A percentile compares a stretch with the other conserved stretches of the same genome.
Conservation (phyloP, 2,797 vertebrate species). For the Epinephelus coioides region DNA sequence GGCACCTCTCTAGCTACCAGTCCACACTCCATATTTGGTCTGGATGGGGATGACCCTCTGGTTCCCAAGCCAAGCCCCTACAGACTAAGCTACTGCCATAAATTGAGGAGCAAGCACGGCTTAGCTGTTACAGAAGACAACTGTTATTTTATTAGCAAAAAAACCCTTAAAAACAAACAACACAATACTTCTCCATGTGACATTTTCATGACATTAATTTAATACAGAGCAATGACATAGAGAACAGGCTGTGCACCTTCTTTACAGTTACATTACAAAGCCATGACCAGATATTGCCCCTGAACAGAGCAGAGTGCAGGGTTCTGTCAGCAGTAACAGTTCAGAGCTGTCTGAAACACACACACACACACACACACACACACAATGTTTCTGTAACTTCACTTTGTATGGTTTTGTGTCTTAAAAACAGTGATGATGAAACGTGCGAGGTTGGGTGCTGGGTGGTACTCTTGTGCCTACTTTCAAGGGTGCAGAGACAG, state of each 20-base stretch:
- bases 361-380: background rate
- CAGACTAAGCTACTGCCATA: too few species aligned
- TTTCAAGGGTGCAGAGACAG: too few species aligned
- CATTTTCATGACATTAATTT: conserved; percentile 7
- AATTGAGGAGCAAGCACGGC: too few species aligned
- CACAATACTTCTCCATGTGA: background rate
- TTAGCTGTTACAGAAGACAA: background rate
- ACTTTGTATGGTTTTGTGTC: conserved; percentile 58
- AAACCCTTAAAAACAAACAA: background rate
- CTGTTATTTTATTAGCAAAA: conserved; percentile 9
- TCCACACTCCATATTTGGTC: too few species aligned
- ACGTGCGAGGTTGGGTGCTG: too few species aligned
- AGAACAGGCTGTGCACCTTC: background rate
- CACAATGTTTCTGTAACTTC: background rate
- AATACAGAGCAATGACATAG: background rate
- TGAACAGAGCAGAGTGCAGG: background rate
- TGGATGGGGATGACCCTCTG: too few species aligned
- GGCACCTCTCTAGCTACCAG: too few species aligned
- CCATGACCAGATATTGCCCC: background rate
- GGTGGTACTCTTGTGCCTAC: too few species aligned
- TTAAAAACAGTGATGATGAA: background rate
- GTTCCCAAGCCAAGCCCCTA: too few species aligned
- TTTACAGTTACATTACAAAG: background rate
- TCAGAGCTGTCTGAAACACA: background rate
- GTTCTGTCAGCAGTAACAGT: background rate